phyloP scores from a whole-genome alignment of 30 jellyfish, hydroid and myxozoan species.

The Euphysa ruthae region DNA sequence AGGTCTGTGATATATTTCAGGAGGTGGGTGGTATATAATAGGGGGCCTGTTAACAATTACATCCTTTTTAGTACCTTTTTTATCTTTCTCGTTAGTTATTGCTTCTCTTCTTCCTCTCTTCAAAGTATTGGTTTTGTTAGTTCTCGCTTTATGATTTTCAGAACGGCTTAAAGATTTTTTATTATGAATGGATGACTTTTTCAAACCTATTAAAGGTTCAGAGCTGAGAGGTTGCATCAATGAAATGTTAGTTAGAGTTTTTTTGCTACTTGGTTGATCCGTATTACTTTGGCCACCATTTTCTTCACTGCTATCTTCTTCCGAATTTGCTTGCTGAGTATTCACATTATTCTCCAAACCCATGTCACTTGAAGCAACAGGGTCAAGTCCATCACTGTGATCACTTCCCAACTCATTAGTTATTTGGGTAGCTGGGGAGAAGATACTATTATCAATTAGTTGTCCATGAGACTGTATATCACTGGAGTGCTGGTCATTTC shows the following conservation, averaged over 20 bases:
- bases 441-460: background rate
- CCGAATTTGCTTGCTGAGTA: background rate
- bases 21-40: conserved; percentile 93
- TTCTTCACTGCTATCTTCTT: too few species aligned
- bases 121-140: background rate
- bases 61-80: conserved; percentile 77
- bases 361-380: too few species aligned
- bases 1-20: conserved; percentile 93
- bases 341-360: too few species aligned
- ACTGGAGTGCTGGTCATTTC: too few species aligned
- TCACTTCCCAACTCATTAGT: too few species aligned
- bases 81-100: conserved; percentile 35
- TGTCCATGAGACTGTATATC: too few species aligned
- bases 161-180: background rate
- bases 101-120: conserved; percentile 40
- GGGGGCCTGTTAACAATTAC: conserved; percentile 96
- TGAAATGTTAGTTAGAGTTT: too few species aligned
- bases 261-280: too few species aligned
- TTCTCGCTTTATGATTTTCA: background rate
- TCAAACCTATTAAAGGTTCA: conserved; percentile 1
- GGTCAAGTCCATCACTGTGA: too few species aligned
- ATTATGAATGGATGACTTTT: conserved; percentile 16
- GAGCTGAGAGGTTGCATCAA: too few species aligned
- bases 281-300: too few species aligned
- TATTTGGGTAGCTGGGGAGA: background rate